A percentile compares a stretch with the other conserved stretches of the same genome.
Conservation (phyloP, 2,888 invertebrate genomes). For the Dermolepida albohirtum region DNA sequence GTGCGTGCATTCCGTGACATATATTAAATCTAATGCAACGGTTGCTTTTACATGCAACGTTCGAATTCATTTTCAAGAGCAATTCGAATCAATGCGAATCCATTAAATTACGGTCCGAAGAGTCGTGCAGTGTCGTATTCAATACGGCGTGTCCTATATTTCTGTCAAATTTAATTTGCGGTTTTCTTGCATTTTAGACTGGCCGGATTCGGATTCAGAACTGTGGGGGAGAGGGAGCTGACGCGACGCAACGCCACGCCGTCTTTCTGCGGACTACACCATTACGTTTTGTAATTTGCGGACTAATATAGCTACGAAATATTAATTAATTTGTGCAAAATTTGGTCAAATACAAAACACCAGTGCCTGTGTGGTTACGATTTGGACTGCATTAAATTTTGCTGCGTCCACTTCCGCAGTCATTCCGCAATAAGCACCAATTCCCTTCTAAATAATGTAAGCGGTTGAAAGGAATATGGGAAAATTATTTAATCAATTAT, state of each 20-base stretch:
- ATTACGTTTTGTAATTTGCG: slow-evolving; percentile 36
- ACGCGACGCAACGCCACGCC: slow-evolving; percentile 7
- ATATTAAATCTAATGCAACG: not conserved
- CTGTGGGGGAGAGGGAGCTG: slow-evolving; percentile 5
- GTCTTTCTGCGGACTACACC: slow-evolving; percentile 34
- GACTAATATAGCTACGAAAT: slow-evolving; percentile 41
- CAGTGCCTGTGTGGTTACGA: slow-evolving; percentile 5
- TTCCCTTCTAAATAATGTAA: too few species aligned
- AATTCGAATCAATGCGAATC: slow-evolving; percentile 35
- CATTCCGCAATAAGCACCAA: slow-evolving; percentile 7
- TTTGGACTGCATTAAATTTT: slow-evolving; percentile 33
- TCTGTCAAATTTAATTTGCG: slow-evolving; percentile 42
- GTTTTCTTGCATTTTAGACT: slow-evolving; percentile 41
- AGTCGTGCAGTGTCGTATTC: slow-evolving; percentile 33
- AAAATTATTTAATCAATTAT: too few species aligned
- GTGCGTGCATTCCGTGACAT: not conserved
- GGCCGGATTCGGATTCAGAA: slow-evolving; percentile 13
- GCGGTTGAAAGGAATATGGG: too few species aligned
- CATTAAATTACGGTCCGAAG: slow-evolving; percentile 36
- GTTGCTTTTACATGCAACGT: not conserved
- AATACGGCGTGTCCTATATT: slow-evolving; percentile 37
- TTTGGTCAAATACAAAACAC: not conserved
- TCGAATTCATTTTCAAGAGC: slow-evolving; percentile 17
- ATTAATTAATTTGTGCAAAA: slow-evolving; percentile 37
- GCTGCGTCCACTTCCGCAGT: slow-evolving; percentile 12